Conservation (phyloP, 2,113 vertebrate species). For the Merops nubicus region DNA sequence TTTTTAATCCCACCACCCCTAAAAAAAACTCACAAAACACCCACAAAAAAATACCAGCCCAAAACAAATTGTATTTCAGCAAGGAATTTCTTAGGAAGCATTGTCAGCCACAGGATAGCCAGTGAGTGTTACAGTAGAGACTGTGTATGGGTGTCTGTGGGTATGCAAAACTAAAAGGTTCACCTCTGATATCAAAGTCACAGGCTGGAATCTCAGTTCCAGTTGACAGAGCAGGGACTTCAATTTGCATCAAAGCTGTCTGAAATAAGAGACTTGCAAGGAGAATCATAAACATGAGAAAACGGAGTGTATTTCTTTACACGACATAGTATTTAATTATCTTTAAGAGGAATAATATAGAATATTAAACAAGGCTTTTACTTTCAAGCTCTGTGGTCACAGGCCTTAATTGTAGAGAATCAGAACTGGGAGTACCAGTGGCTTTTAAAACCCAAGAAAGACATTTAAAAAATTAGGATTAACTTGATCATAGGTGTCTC, state of each 20-base stretch:
- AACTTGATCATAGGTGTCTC: neutral
- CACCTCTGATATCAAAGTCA: neutral
- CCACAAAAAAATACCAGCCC: too few relatives aligned
- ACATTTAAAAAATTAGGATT: neutral
- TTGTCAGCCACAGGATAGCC: neutral
- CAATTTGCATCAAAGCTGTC: neutral
- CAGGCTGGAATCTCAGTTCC: neutral
- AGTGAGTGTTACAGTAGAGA: neutral
- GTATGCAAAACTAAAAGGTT: neutral
- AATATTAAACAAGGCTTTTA: neutral
- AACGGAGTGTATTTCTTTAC: neutral
- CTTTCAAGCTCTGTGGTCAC: neutral
- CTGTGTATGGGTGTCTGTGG: neutral
- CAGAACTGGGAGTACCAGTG: too few relatives aligned
- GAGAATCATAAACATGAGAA: neutral
- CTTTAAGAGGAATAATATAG: neutral
- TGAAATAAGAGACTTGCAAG: neutral
- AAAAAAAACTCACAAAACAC: too few relatives aligned
- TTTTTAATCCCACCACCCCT: too few relatives aligned
- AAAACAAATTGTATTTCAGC: too few relatives aligned
- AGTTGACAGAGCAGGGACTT: neutral
- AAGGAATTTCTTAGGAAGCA: neutral
- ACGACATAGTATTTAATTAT: neutral
- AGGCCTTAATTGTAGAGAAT: too few relatives aligned
- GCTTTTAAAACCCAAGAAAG: neutral